Evolutionary conservation across 2,797 vertebrate species (phyloP).

Genomic region (Tauraco hartlaubi): DNA sequence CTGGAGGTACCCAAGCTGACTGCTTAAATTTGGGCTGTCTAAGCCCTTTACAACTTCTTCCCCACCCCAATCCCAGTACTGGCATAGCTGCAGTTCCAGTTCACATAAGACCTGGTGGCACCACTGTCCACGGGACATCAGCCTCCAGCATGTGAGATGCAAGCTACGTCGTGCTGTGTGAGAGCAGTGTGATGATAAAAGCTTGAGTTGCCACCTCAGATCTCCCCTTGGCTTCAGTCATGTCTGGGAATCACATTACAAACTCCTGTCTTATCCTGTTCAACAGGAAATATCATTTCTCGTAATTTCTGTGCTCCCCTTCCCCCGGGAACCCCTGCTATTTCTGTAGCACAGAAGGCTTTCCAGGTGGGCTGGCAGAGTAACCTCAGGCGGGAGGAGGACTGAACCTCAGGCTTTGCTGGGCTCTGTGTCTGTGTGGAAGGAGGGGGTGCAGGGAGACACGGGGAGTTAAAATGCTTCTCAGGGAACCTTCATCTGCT

Average conservation of each 20-base stretch:
- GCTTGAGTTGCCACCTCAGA: not conserved
- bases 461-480: not conserved
- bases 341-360: not conserved
- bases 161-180: not conserved
- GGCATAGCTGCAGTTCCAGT: not conserved
- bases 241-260: not conserved
- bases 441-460: not conserved
- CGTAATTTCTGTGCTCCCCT: not conserved
- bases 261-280: not conserved
- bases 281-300: slow-evolving; percentile 30
- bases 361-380: not conserved
- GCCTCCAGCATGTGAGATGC: not conserved
- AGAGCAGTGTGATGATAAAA: not conserved
- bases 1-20: not conserved
- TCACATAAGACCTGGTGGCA: not conserved
- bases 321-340: not conserved
- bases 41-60: not conserved
- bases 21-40: not conserved
- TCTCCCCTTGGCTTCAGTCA: not conserved
- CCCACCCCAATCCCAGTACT: not conserved
- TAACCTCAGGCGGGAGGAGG: not conserved
- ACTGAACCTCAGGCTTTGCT: not conserved
- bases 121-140: not conserved
- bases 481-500: not conserved
- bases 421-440: not conserved